phyloP scores from a whole-genome alignment of 2,797 vertebrate species.

The Premnoplex brunnescens region DNA sequence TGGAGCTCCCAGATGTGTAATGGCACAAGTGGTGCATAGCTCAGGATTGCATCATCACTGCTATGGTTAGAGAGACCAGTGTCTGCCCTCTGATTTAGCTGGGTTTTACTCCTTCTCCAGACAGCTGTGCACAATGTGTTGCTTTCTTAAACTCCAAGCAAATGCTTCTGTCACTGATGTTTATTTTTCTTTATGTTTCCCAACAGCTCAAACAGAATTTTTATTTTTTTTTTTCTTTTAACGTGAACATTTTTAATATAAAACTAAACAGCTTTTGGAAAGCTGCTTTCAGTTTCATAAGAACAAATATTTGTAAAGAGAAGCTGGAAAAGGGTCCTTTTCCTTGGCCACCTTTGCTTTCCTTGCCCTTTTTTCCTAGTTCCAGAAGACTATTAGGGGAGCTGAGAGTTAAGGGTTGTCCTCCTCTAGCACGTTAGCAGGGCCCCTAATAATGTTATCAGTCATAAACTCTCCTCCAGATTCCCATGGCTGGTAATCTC shows the following conservation, averaged over 20 bases:
- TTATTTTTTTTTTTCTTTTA: not conserved
- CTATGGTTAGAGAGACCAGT: slow-evolving; percentile 79
- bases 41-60: slow-evolving; percentile 76
- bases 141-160: slow-evolving; percentile 62
- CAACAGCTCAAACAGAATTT: not conserved
- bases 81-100: slow-evolving; percentile 74
- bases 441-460: not conserved
- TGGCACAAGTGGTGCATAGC: slow-evolving; percentile 76
- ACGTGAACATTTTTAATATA: slow-evolving; percentile 15
- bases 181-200: slow-evolving; percentile 83
- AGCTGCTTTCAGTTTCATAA: not conserved
- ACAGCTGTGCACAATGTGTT: slow-evolving; percentile 87
- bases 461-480: not conserved
- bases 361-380: not conserved
- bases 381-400: not conserved
- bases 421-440: not conserved
- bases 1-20: slow-evolving; percentile 70
- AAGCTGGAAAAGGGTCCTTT: not conserved
- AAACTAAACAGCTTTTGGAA: slow-evolving; percentile 44
- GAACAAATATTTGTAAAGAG: slow-evolving; percentile 30
- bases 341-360: not conserved
- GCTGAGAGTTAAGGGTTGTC: not conserved
- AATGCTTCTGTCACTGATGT: slow-evolving; percentile 71
- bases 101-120: slow-evolving; percentile 79
- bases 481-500: not conserved